Evolutionary conservation across 2,113 vertebrate species (phyloP).

Genomic region (Osmerus mordax): DNA sequence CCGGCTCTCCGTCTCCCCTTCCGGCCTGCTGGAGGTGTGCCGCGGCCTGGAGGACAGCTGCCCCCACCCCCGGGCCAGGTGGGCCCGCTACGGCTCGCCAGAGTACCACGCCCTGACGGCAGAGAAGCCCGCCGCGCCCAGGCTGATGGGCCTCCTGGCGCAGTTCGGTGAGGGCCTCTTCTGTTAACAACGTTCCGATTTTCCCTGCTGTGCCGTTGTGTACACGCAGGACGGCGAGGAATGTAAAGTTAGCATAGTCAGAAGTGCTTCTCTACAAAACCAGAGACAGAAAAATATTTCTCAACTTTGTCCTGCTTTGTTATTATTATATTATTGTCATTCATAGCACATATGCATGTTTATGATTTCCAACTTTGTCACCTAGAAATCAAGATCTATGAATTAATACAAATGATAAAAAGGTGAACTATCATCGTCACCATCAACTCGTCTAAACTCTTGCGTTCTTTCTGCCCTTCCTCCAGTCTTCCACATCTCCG

Average conservation of each 20-base stretch:
- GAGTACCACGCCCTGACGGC: neutral
- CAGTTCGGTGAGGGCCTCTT: constrained; percentile 13
- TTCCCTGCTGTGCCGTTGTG: neutral
- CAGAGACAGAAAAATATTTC: too few relatives aligned
- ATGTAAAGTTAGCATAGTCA: neutral
- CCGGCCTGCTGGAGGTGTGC: constrained; percentile 58
- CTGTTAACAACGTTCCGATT: neutral
- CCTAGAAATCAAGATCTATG: too few relatives aligned
- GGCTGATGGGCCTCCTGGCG: constrained; percentile 1
- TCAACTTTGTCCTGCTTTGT: too few relatives aligned
- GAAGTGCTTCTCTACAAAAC: too few relatives aligned
- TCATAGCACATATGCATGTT: too few relatives aligned
- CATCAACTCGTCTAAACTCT: too few relatives aligned
- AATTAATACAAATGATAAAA: too few relatives aligned
- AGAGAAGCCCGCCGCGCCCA: neutral
- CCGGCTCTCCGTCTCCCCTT: constrained; percentile 59
- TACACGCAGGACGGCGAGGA: neutral
- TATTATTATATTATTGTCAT: too few relatives aligned
- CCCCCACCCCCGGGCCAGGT: constrained; percentile 45
- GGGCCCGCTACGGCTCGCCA: constrained; percentile 39
- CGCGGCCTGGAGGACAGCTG: constrained; percentile 42
- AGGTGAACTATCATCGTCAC: too few relatives aligned
- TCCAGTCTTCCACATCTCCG: neutral
- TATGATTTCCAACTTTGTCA: too few relatives aligned
- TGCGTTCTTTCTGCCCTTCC: neutral